Base-by-base conservation (phyloP, 2,888 invertebrate genomes). In the Tetragonula carbonaria region DNA sequence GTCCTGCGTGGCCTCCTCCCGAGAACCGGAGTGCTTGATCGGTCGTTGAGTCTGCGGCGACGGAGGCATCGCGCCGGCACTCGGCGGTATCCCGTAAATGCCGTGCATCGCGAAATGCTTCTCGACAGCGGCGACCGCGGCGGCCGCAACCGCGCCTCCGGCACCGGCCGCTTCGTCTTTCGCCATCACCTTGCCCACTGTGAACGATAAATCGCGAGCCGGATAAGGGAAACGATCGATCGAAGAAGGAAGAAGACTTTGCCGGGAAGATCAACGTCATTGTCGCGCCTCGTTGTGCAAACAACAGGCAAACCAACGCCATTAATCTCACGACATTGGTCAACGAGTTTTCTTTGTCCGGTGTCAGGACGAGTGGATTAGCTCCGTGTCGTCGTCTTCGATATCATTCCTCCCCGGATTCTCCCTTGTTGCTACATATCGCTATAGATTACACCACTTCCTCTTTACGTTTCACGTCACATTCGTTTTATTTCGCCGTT, bases 1-100 rank as follows among this genome's bases (percentile, higher is more conserved):
- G 67, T 96, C 96, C 91, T 96, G 96, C 45, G 91, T 87, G 51
- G 91, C 79, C 72, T 95, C 94, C 86, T 93, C 95, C 92, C 91
- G 91, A 74, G 90, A 89, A 71, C 87, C 84, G 70, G 93, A 91
- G 86, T 93, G 93, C 83, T 94, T 94, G 79, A 93, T 92, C 87
- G 94, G 92, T 87, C 94, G 90, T 91, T 94, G 95, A 80, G 92
- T 93, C 83, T 93, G 95, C 78, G 93, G 94, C 88, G 94, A 95
- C 83, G 94, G 94, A 74, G 93, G 93, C 92, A 93, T 92, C 59
- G 92, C 91, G 55, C 93, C 93, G 59, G 94, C 90, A 57, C 89
- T 93, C 74, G 93, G 92, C 51, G 93, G 93, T 84, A 94, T 80
- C 38, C 93, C 93, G 79, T 94, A 94, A 59, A 94, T 91, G 62